These are phyloP conservation scores for Lophius americanus DNA, from an alignment of 2,797 vertebrate genomes.

Conservation along the genomic window DNA sequence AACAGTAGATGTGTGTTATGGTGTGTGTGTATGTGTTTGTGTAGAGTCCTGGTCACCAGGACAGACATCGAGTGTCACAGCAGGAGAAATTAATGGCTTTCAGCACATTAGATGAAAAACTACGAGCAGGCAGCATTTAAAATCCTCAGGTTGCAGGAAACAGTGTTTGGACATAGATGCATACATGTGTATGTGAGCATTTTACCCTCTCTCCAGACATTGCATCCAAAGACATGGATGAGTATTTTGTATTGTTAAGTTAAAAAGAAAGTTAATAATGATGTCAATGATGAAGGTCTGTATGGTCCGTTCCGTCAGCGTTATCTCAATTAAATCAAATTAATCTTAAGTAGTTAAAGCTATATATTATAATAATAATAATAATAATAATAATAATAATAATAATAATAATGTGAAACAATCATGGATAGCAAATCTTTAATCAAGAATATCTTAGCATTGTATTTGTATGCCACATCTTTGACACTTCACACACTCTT, in stretches of 20 bases:
- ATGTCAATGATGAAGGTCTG: conserved; percentile 43
- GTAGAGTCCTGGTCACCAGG: conserved; percentile 47
- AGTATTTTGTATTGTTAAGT: conserved; percentile 34
- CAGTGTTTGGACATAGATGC: conserved; percentile 8
- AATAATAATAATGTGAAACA: neutral
- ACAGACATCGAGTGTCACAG: conserved; percentile 66
- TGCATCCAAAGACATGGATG: conserved; percentile 38
- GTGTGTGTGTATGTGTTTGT: conserved; percentile 3
- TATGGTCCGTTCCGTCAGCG: conserved; percentile 54
- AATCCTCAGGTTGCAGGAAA: conserved; percentile 42
- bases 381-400: conserved; percentile 31
- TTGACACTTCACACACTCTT: conserved; percentile 54
- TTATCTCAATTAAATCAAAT: conserved; percentile 62
- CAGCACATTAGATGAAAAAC: conserved; percentile 74
- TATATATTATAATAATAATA: too few relatives aligned
- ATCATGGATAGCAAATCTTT: conserved; percentile 30
- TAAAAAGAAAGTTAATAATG: conserved; percentile 39
- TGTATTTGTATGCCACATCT: conserved; percentile 44
- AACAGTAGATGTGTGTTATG: neutral
- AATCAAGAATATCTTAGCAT: conserved; percentile 31
- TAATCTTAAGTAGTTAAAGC: conserved; percentile 23
- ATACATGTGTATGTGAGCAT: neutral
- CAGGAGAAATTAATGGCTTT: conserved; percentile 70
- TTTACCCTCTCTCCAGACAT: conserved; percentile 19
- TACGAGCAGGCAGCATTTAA: conserved; percentile 69